Evolutionary conservation across 2,113 vertebrate genomes (phyloP).

Genomic region (Vulpes ferrilata): DNA sequence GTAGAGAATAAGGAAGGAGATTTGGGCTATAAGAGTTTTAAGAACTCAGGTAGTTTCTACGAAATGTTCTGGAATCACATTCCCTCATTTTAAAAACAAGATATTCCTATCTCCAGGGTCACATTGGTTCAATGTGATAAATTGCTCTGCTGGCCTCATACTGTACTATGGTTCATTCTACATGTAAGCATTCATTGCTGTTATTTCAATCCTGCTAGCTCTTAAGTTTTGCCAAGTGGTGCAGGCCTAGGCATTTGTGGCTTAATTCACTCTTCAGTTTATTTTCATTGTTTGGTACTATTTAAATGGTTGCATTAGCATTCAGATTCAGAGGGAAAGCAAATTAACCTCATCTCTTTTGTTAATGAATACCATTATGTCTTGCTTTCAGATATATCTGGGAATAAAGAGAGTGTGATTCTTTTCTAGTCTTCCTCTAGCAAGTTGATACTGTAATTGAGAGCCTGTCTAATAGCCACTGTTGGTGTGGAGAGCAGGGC

Average conservation of each 20-base stretch:
- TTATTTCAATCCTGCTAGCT: slow-evolving; percentile 46
- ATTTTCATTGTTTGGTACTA: slow-evolving; percentile 72
- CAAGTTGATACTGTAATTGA: slow-evolving; percentile 69
- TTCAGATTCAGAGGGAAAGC: slow-evolving; percentile 69
- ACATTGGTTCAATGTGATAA: slow-evolving; percentile 59
- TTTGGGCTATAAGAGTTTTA: background rate
- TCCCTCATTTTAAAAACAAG: background rate
- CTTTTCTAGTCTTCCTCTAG: slow-evolving; percentile 51
- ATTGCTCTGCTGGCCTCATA: slow-evolving; percentile 46
- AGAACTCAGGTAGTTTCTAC: slow-evolving; percentile 8
- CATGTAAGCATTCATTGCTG: slow-evolving; percentile 56
- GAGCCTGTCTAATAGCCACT: slow-evolving; percentile 31
- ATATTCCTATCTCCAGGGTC: slow-evolving; percentile 18
- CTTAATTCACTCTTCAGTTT: slow-evolving; percentile 74
- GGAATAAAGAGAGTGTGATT: slow-evolving; percentile 22
- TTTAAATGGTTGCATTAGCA: slow-evolving; percentile 71
- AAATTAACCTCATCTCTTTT: slow-evolving; percentile 67
- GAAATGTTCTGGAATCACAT: background rate
- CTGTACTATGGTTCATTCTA: slow-evolving; percentile 32
- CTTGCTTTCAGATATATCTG: slow-evolving; percentile 61
- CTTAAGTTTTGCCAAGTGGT: slow-evolving; percentile 70
- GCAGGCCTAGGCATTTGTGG: slow-evolving; percentile 61
- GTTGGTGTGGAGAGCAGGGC: background rate
- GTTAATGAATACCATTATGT: slow-evolving; percentile 65
- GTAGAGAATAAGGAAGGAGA: background rate